Base-by-base conservation (phyloP, 2,888 invertebrate species). In the Pollenia griseotomentosa region DNA sequence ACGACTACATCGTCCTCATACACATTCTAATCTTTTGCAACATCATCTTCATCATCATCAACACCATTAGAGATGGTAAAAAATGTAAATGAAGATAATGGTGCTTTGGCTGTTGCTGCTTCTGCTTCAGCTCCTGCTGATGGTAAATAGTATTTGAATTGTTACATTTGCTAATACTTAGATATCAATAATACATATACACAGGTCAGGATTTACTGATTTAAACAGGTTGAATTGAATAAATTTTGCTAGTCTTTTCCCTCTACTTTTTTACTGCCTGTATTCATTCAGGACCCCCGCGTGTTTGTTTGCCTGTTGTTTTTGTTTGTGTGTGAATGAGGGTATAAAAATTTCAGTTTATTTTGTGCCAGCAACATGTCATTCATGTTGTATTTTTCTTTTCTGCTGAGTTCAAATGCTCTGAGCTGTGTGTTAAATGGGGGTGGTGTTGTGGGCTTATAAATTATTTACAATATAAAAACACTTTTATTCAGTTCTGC, bases 401-500 rank as follows among this genome's bases (percentile, higher is more conserved):
- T 42, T 44, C 12, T 61, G 11, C 7, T 19, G 75, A 73, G 63
- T 53, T 48, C 61, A 51, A 55, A 16, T 46, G 33, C 14, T 23
- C 61, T 46, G 74, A 16, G 51, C 51, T 23, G 46, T 63, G 14
- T 23, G 61, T 70, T 79, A 68, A 74, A 74, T 14, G 48, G 68
- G 63, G 61, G 16, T 65, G 65, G 23, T 57, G 66, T 42, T 70
- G 57, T 48, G 9, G 59, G 12, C 79, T 81, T 78, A 82, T 84
- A 87, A 84, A 87, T 84, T 74, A 87, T 87, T 87, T 84, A 84
- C 66, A 70, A 82, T 68, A 63, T 61, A 70, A 74, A 87, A 83
- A 80, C 70, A 74, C 73, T 71, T 77, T 86, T 61, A 51, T 53
- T 40, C 73, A 16, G 46, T 65, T 84, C 61, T 33, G 65, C 14